Percentiles rank a stretch among this genome's conserved stretches.
Conservation (phyloP, 2,888 invertebrate genomes). For the Tanytarsus gracilentus region DNA sequence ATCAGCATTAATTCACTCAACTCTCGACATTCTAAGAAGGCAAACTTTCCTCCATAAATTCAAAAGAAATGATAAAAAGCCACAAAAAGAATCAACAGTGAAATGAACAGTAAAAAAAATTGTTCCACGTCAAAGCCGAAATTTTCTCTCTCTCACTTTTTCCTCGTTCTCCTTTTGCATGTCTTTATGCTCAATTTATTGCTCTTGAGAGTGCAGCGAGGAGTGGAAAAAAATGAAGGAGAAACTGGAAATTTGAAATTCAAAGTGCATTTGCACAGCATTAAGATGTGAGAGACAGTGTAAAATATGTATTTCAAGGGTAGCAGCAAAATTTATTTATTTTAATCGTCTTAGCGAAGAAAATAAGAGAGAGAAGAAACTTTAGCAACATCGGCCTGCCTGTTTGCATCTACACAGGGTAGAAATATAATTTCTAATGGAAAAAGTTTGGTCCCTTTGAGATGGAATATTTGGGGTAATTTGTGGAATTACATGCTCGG, state of each 20-base stretch:
- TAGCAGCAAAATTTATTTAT: not conserved
- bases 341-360: not conserved
- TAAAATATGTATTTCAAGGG: constrained; percentile 11
- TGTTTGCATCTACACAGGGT: too few relatives aligned
- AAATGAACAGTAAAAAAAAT: not conserved
- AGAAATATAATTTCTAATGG: too few relatives aligned
- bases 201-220: not conserved
- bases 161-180: constrained; percentile 14
- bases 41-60: not conserved
- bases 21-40: too few relatives aligned
- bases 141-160: constrained; percentile 9
- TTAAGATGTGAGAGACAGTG: constrained; percentile 13
- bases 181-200: constrained; percentile 27
- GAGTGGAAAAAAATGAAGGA: not conserved
- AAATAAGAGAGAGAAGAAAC: not conserved
- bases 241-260: constrained; percentile 16
- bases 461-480: too few relatives aligned
- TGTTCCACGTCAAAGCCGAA: constrained; percentile 19
- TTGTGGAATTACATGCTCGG: too few relatives aligned
- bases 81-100: constrained; percentile 25
- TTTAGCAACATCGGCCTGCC: too few relatives aligned
- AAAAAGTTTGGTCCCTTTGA: too few relatives aligned
- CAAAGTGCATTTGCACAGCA: constrained; percentile 25
- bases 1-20: not conserved
- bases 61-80: constrained; percentile 19